Evolutionary conservation across 2,888 invertebrate species (phyloP).

Genomic region (Dicyrtoma fusca): DNA sequence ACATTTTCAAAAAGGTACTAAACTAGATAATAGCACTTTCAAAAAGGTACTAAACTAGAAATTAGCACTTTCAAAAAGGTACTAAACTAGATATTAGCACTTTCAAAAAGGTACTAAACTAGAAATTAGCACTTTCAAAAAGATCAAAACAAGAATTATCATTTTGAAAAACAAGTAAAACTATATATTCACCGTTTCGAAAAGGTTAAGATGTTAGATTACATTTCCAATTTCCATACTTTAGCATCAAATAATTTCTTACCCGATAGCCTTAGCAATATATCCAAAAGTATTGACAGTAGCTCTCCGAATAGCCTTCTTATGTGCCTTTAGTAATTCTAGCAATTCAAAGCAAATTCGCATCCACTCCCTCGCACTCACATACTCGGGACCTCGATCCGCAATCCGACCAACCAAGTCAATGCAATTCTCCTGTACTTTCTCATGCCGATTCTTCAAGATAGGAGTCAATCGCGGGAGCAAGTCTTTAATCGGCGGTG

Average conservation of each 20-base stretch:
- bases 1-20: too few species aligned
- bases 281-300: conserved; percentile 99
- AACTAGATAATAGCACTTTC: too few species aligned
- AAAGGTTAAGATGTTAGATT: conserved; percentile 5
- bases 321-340: conserved; percentile 96
- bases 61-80: too few species aligned
- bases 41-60: too few species aligned
- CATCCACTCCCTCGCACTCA: conserved; percentile 99
- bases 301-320: conserved; percentile 96
- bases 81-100: too few species aligned
- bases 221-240: too few species aligned
- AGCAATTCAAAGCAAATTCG: conserved; percentile 97
- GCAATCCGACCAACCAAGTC: conserved; percentile 99
- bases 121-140: too few species aligned
- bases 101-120: too few species aligned
- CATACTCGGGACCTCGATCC: conserved; percentile 97
- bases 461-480: conserved; percentile 96
- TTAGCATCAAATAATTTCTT: too few species aligned
- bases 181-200: background rate
- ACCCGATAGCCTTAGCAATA: conserved; percentile 98
- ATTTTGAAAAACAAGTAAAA: background rate
- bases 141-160: background rate
- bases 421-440: conserved; percentile 99
- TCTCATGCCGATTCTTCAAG: conserved; percentile 89
- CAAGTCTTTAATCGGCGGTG: conserved; percentile 98